Conservation (phyloP, 2,113 vertebrate genomes). For the Taurulus bubalis region DNA sequence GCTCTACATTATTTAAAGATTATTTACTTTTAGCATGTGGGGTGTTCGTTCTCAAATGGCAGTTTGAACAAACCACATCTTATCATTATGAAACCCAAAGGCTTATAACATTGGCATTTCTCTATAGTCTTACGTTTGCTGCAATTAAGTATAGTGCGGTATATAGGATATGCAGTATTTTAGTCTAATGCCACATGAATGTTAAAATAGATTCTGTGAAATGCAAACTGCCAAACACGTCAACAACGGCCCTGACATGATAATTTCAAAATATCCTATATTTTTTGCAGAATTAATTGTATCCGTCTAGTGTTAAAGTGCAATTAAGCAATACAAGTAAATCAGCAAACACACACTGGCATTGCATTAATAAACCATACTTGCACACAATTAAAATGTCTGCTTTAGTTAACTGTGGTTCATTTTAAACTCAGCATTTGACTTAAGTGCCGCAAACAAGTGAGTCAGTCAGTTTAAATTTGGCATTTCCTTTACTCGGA, state of each 20-base stretch:
- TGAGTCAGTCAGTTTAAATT: not conserved
- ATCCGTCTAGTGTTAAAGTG: not conserved
- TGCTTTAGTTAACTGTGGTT: no score
- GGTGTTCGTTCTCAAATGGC: slow-evolving; percentile 2
- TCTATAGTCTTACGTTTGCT: not conserved
- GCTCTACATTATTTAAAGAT: not conserved
- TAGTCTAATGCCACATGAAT: not conserved
- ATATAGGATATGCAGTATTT: not conserved
- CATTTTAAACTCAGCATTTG: no score
- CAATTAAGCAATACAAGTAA: not conserved
- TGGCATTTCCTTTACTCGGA: no score
- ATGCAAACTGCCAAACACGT: not conserved
- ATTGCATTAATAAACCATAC: slow-evolving; percentile 13
- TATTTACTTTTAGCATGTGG: not conserved
- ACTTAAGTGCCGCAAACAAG: no score
- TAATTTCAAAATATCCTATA: not conserved
- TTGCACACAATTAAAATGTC: not conserved
- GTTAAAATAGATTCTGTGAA: not conserved
- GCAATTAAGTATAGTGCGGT: not conserved
- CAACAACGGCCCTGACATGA: not conserved
- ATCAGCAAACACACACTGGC: not conserved
- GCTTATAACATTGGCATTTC: not conserved
- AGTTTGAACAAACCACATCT: not conserved
- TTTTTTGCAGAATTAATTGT: not conserved
- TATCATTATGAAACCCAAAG: not conserved